Evolutionary conservation across 1,140 invertebrate genomes (phyloP), one percentile per base, ranked within the genome.

Genomic region (Penaeus chinensis): DNA sequence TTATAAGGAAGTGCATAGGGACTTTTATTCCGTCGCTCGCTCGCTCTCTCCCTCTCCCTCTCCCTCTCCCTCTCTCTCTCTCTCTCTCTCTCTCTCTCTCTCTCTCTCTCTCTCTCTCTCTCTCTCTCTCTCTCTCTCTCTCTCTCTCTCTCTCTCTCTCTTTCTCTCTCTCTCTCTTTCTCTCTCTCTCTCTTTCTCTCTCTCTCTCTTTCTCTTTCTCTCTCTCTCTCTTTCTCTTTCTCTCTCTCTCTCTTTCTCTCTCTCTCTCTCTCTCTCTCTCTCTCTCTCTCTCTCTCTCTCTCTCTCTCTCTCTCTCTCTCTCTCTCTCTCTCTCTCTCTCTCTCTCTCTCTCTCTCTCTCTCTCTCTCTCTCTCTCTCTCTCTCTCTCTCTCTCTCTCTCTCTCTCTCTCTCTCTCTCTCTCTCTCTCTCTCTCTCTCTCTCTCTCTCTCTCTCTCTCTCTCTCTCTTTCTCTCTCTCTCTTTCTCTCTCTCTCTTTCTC

Each of bases 201-300:
- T 66, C 63, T 3, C 81, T 32, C 27, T 82, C 81, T 82, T 19
- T 32, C 27, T 82, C 27, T 3, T 61, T 82, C 63, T 37, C 82
- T 3, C 82, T 69, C 82, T 69, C 63, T 54, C 65, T 83, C 82
- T 71, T 10, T 74, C 37, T 47, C 82, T 60, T 69, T 27, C 22
- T 19, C 69, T 60, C 42, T 60, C 47, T 61, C 69, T 0, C 42
- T 61, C 47, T 19, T 20, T n/a, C 69, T 60, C 20, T 3, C 7
- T 76, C 47, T 3, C 20, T 71, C 65, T 32, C 19, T 77, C 37
- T 3, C 74, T 20, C 37, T 20, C 37, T 20, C 74, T 27, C 74
- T 27, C 74, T 3, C 74, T 27, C 24, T 20, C 74, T 27, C 74
- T 20, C 37, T 2, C 74, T 20, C 24, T 24, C 37, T 20, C 37